Evolutionary conservation across 2,113 vertebrate genomes (phyloP), one percentile per base, ranked within the genome.

Genomic region (Anguilla japonica): DNA sequence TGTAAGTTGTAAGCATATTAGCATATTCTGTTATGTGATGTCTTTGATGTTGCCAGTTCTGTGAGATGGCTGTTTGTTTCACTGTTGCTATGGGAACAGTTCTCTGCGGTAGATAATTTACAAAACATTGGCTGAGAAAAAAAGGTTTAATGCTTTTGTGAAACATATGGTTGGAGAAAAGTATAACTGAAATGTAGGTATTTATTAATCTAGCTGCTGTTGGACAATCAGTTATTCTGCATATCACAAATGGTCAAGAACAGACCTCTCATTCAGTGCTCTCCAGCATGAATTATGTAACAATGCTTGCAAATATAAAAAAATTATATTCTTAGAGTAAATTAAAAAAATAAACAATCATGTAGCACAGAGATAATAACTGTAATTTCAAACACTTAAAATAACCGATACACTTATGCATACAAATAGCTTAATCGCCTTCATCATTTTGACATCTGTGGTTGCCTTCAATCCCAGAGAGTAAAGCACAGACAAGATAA

Each of bases 391-490:
- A 75, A 75, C 71, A 29, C 34, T 7, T 34, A 4, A 75, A 75
- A 75, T 34, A 34, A 34, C n/a, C 71, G 34, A 34, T 75, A 1
- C 71, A 75, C 71, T 8, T 75, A 13, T 34, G n/a, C 2, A 75
- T 34, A 75, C 2, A 5, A 71, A 2, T 29, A 34, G 11, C 71
- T 1, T 39, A 5, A 57, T 85, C 50, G 29, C 71, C 39, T 8
- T 57, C 75, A 29, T 79, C 41, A 34, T n/a, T 50, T 53, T 56
- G 26, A 79, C 71, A 75, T 34, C 71, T 29, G 71, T 75, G 11
- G 43, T 29, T 34, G 53, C 79, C 20, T 29, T 86, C 39, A 15
- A 81, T 41, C 80, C 85, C 79, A 53, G 41, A 85, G 63, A 60
- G 67, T 50, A 50, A 80, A 81, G 56, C 11, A 41, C 5, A 41